Evolutionary conservation across 2,888 invertebrate species (phyloP), one percentile per base, ranked within the genome.

Genomic region (Lamproptera curius): DNA sequence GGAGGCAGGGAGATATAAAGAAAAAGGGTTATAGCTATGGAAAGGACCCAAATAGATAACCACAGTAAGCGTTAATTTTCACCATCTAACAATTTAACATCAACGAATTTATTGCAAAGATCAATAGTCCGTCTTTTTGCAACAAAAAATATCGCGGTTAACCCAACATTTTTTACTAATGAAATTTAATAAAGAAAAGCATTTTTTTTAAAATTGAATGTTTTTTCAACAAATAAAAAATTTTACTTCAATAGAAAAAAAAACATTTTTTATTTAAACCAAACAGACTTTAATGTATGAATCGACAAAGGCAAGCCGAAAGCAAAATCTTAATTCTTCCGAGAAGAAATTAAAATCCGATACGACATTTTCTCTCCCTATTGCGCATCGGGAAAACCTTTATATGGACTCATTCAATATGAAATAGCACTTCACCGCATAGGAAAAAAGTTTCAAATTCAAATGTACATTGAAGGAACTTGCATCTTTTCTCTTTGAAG

Each of bases 301-400:
- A 73, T 70, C 70, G 66, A 68, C 67, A 65, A 67, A 68, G 62
- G 59, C 52, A 61, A 61, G 67, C 62, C 63, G 68, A 72, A 79
- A 73, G 76, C 77, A 72, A 77, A 78, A 71, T 82, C 85, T 86
- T 85, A 84, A 84, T 85, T 84, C 77, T 72, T 66, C 67, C 64
- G 61, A 73, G 67, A 67, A 84, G 83, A 84, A 85, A 85, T 85
- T 84, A 84, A 86, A 86, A 83, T 78, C 82, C 81, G 80, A 86
- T 85, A 85, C 85, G 79, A 83, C 81, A 81, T 79, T 81, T 79
- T 73, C 78, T 70, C 62, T 57, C 63, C 42, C 33, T 33, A 38
- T 42, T 38, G 20, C 42, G 37, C 20, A 36, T 33, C 15, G 16
- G 23, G 38, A 42, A 42, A 47, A 42, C 42, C 11, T 42, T 23